phyloP scores from a whole-genome alignment of 2,888 invertebrate genomes.

The Torymus texanus region DNA sequence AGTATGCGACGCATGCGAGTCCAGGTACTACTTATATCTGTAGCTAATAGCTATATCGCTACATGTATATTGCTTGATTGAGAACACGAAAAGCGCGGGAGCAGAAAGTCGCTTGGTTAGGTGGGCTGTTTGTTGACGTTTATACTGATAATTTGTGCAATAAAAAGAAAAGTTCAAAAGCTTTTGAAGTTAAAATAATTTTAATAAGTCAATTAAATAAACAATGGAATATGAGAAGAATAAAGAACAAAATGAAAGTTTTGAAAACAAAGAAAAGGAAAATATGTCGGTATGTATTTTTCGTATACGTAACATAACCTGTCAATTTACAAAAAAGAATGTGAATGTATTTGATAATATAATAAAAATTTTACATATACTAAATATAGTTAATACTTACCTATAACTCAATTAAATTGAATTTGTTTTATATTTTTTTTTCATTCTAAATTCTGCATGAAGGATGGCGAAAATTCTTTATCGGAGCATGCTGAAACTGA shows the following conservation, averaged over 20 bases:
- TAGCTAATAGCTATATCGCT: no score
- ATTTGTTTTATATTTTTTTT: not conserved
- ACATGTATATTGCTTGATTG: not conserved
- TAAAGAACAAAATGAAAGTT: slow-evolving; percentile 6
- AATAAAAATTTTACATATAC: not conserved
- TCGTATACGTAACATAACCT: slow-evolving; percentile 39
- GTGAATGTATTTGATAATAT: not conserved
- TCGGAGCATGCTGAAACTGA: no score
- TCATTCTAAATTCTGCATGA: slow-evolving; percentile 16
- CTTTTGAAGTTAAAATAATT: no score
- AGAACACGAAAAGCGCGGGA: slow-evolving; percentile 42
- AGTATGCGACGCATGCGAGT: no score
- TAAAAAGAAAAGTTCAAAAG: slow-evolving; percentile 5
- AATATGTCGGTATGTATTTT: slow-evolving; percentile 20
- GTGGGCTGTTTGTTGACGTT: slow-evolving; percentile 49
- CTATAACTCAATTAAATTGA: not conserved
- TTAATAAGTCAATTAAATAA: not conserved
- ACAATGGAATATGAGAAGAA: slow-evolving; percentile 26
- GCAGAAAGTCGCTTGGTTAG: slow-evolving; percentile 19
- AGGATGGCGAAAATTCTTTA: not conserved
- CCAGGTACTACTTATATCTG: no score
- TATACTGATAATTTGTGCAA: slow-evolving; percentile 17
- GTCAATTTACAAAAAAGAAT: not conserved
- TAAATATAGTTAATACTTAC: not conserved
- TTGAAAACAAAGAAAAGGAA: slow-evolving; percentile 6